Conservation (phyloP, 2,888 invertebrate species). For the Cryptocheilus praepositus region DNA sequence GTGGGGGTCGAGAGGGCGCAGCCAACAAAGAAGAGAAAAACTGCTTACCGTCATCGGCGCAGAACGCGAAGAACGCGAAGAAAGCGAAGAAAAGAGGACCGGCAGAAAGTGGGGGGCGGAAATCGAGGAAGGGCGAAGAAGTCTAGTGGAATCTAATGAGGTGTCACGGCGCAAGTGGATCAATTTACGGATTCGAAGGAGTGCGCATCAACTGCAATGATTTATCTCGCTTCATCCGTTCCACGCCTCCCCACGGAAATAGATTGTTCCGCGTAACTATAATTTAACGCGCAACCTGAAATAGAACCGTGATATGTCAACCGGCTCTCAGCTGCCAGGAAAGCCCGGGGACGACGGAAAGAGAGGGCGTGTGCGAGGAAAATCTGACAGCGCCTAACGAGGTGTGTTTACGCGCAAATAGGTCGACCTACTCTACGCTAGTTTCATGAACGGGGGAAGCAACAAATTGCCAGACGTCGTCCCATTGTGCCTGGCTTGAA, state of each 20-base stretch:
- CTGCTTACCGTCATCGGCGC: constrained; percentile 12
- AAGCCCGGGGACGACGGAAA: background rate
- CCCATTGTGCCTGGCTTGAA: background rate
- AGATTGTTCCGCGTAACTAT: too few relatives aligned
- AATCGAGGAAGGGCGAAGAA: background rate
- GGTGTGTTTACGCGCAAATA: background rate
- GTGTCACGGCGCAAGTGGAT: constrained; percentile 1
- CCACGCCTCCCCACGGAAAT: too few relatives aligned
- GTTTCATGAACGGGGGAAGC: too few relatives aligned
- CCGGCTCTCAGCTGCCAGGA: too few relatives aligned
- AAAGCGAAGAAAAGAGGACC: background rate
- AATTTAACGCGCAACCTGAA: too few relatives aligned
- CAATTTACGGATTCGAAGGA: constrained; percentile 3
- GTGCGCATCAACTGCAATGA: too few relatives aligned
- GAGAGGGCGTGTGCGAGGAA: background rate
- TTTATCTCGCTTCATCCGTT: too few relatives aligned
- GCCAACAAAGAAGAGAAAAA: constrained; percentile 4
- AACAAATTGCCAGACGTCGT: constrained; percentile 1
- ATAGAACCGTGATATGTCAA: too few relatives aligned
- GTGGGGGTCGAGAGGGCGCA: background rate
- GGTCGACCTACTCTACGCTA: too few relatives aligned
- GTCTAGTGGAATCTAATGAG: background rate
- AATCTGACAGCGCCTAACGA: constrained; percentile 11
- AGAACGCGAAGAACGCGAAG: background rate
- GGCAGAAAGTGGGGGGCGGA: background rate